phyloP scores from a whole-genome alignment of 2,888 invertebrate species.

The Dryobotodes eremita region DNA sequence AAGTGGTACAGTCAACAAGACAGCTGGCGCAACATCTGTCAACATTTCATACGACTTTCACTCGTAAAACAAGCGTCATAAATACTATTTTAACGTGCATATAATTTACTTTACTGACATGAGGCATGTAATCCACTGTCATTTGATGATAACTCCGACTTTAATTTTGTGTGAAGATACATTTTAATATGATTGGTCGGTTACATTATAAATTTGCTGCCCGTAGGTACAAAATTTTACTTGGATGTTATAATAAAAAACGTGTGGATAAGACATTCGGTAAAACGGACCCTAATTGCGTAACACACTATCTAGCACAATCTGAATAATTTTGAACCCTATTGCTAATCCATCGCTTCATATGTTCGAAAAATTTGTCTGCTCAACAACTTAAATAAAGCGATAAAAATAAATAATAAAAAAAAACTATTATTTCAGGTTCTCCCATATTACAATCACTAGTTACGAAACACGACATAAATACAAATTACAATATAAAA shows the following conservation, averaged over 20 bases:
- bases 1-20: slow-evolving; percentile 26
- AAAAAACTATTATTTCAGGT: too few species aligned
- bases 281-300: too few species aligned
- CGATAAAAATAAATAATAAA: too few species aligned
- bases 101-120: neutral
- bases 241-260: slow-evolving; percentile 10
- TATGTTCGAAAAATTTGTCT: too few species aligned
- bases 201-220: slow-evolving; percentile 4
- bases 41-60: slow-evolving; percentile 23
- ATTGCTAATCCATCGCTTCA: too few species aligned
- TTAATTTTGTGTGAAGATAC: slow-evolving; percentile 35
- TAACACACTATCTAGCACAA: too few species aligned
- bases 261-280: neutral
- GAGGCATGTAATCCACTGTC: slow-evolving; percentile 31
- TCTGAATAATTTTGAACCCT: too few species aligned
- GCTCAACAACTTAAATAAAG: too few species aligned
- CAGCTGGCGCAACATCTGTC: slow-evolving; percentile 55
- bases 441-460: too few species aligned
- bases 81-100: neutral
- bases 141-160: slow-evolving; percentile 46
- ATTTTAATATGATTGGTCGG: slow-evolving; percentile 16
- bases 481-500: too few species aligned
- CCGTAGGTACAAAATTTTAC: neutral
- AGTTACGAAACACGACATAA: too few species aligned
- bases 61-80: fast-evolving